Percentiles rank a stretch among this genome's conserved stretches.
These are phyloP conservation scores for Psilopsiagon aymara DNA, from an alignment of 2,113 vertebrate species.

Conservation along the genomic window DNA sequence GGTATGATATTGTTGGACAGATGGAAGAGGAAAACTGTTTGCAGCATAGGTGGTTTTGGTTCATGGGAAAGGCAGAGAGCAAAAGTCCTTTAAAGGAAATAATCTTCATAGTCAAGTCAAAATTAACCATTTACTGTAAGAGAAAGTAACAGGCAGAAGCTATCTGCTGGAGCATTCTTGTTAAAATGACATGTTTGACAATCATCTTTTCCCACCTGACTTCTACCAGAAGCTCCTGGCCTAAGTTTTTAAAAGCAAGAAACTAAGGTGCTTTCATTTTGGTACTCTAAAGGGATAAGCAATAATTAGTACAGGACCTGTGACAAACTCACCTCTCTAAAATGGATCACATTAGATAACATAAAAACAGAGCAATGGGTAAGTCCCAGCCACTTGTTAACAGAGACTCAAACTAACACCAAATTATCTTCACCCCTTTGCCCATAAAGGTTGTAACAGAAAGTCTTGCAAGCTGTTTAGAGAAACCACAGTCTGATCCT, in stretches of 20 bases:
- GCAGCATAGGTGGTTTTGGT: neutral
- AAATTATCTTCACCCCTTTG: neutral
- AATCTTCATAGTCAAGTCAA: neutral
- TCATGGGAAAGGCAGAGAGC: neutral
- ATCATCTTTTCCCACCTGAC: neutral
- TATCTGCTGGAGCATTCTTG: neutral
- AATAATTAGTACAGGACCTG: neutral
- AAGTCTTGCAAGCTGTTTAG: neutral
- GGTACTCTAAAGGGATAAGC: neutral
- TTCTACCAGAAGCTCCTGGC: neutral
- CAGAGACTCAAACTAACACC: neutral
- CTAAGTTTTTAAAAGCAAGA: neutral
- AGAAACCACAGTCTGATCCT: neutral
- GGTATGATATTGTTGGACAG: neutral
- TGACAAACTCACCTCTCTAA: neutral
- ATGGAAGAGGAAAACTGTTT: conserved; percentile 24
- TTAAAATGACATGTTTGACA: neutral
- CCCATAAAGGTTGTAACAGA: neutral
- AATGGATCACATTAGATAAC: neutral
- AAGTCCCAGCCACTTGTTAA: neutral
- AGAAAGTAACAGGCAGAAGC: neutral
- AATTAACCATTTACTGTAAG: neutral
- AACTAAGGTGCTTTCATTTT: neutral
- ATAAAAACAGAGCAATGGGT: neutral
- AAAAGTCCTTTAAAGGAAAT: conserved; percentile 37